A percentile compares a stretch with the other conserved stretches of the same genome.
Conservation (phyloP, 2,888 invertebrate genomes). For the Doris montereyensis region DNA sequence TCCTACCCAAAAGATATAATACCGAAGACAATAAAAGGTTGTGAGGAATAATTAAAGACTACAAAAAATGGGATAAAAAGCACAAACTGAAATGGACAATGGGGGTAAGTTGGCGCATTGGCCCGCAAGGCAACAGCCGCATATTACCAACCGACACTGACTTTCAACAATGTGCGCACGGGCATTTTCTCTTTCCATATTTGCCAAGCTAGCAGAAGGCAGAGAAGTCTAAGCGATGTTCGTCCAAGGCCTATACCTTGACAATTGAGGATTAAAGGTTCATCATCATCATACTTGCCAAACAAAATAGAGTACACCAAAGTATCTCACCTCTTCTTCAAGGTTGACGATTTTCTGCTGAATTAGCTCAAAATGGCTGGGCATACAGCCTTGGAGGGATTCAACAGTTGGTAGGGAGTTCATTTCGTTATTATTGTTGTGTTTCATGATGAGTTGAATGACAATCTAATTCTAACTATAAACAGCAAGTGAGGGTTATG, state of each 20-base stretch:
- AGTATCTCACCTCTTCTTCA: conserved; percentile 50
- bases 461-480: background rate
- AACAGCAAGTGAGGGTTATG: conserved; percentile 54
- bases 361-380: conserved; percentile 49
- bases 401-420: conserved; percentile 7
- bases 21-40: too few species aligned
- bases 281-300: background rate
- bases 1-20: too few species aligned
- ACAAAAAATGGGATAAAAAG: too few species aligned
- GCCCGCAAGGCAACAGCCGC: too few species aligned
- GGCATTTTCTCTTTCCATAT: too few species aligned
- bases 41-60: too few species aligned
- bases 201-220: background rate
- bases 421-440: conserved; percentile 15
- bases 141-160: too few species aligned
- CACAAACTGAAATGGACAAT: too few species aligned
- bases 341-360: conserved; percentile 51
- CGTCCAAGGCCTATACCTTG: background rate
- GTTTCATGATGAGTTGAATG: conserved; percentile 33
- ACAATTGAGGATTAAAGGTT: background rate
- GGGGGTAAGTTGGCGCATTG: too few species aligned
- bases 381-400: conserved; percentile 32
- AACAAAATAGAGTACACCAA: background rate
- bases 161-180: too few species aligned
- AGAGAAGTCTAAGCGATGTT: background rate